Evolutionary conservation across 2,888 invertebrate species (phyloP).

Genomic region (Odiellus spinosus): DNA sequence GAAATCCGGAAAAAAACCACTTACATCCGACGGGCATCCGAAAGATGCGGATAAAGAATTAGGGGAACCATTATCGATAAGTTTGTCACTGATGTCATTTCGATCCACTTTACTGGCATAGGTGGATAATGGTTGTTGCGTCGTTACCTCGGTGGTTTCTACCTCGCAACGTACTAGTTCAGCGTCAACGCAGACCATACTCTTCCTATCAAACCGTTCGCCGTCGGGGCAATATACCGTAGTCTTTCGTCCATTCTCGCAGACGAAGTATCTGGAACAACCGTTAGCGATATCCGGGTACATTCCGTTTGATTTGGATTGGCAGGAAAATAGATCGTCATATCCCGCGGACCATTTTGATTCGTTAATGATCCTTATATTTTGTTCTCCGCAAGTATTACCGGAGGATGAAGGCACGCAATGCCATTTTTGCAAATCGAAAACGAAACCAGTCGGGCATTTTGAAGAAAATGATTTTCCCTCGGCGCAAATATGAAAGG

Average conservation of each 20-base stretch:
- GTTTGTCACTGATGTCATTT: too few relatives aligned
- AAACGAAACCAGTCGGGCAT: conserved; percentile 14
- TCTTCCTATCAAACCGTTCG: conserved; percentile 11
- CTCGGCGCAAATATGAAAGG: conserved; percentile 17
- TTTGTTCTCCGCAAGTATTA: neutral
- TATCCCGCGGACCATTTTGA: neutral
- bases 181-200: conserved; percentile 13
- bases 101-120: too few relatives aligned
- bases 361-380: neutral
- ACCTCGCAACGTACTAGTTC: too few relatives aligned
- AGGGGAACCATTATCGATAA: too few relatives aligned
- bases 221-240: conserved; percentile 15
- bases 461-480: conserved; percentile 10
- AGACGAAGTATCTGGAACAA: conserved; percentile 17
- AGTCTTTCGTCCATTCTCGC: conserved; percentile 12
- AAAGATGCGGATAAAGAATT: neutral
- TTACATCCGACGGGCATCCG: conserved; percentile 13
- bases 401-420: neutral
- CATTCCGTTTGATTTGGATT: conserved; percentile 10
- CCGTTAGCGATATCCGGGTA: conserved; percentile 13
- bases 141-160: too few relatives aligned
- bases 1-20: conserved; percentile 19
- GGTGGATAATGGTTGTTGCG: too few relatives aligned
- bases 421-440: conserved; percentile 6
- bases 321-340: conserved; percentile 9